Evolutionary conservation across 2,797 vertebrate species (phyloP).

Genomic region (Sylvia borin): DNA sequence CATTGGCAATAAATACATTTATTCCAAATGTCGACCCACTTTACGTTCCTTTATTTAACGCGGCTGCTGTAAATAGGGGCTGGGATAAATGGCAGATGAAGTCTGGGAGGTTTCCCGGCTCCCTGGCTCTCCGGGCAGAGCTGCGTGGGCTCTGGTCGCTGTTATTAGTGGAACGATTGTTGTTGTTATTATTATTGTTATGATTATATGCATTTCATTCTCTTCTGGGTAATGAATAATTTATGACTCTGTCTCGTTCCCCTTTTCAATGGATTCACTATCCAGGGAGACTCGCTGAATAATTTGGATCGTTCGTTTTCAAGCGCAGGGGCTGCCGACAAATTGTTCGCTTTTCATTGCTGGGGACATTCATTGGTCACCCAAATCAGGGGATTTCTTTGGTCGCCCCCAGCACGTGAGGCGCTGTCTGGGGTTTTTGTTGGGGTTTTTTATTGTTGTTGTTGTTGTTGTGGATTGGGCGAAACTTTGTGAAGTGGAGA

Average conservation of each 20-base stretch:
- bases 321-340: slow-evolving; percentile 49
- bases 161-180: not conserved
- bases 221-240: slow-evolving; percentile 60
- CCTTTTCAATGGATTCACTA: slow-evolving; percentile 59
- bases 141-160: not conserved
- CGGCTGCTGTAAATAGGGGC: not conserved
- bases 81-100: not conserved
- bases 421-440: slow-evolving; percentile 14
- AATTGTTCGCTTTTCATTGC: slow-evolving; percentile 54
- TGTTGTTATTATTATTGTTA: slow-evolving; percentile 64
- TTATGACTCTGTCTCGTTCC: slow-evolving; percentile 37
- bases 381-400: slow-evolving; percentile 35
- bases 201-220: slow-evolving; percentile 51
- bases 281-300: slow-evolving; percentile 58
- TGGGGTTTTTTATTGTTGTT: not conserved
- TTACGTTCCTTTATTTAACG: not conserved
- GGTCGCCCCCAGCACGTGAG: not conserved
- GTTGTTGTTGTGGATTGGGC: not conserved
- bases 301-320: slow-evolving; percentile 61
- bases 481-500: not conserved
- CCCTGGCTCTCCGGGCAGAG: not conserved
- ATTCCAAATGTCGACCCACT: not conserved
- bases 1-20: not conserved
- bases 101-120: not conserved
- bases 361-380: slow-evolving; percentile 49